Evolutionary conservation across 2,888 invertebrate species (phyloP).

Genomic region (Plagodis dolabraria): DNA sequence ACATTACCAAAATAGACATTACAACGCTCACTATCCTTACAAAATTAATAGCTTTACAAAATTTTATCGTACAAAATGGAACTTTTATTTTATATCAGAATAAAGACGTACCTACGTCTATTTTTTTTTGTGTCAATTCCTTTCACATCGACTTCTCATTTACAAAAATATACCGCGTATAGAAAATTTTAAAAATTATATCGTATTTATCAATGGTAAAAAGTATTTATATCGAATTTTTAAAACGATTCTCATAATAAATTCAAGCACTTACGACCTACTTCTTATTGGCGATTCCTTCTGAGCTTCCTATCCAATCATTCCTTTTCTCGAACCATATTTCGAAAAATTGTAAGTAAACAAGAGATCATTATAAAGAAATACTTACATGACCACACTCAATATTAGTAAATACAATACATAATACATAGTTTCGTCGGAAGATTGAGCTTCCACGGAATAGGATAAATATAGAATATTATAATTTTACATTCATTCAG

Average conservation of each 20-base stretch:
- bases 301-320: slow-evolving; percentile 66
- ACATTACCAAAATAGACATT: slow-evolving; percentile 79
- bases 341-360: slow-evolving; percentile 82
- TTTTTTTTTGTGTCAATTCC: slow-evolving; percentile 79
- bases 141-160: slow-evolving; percentile 73
- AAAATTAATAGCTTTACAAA: slow-evolving; percentile 71
- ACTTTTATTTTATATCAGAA: slow-evolving; percentile 68
- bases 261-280: slow-evolving; percentile 76
- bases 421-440: slow-evolving; percentile 51
- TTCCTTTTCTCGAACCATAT: slow-evolving; percentile 58
- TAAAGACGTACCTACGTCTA: slow-evolving; percentile 55
- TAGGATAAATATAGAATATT: slow-evolving; percentile 60
- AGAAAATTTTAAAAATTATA: slow-evolving; percentile 65
- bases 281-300: slow-evolving; percentile 76
- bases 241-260: slow-evolving; percentile 68
- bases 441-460: slow-evolving; percentile 49
- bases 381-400: slow-evolving; percentile 71
- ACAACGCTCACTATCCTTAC: slow-evolving; percentile 79
- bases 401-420: slow-evolving; percentile 56
- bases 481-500: slow-evolving; percentile 66
- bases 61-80: slow-evolving; percentile 74
- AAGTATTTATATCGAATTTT: slow-evolving; percentile 63
- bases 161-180: slow-evolving; percentile 82
- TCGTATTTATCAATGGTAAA: slow-evolving; percentile 64
- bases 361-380: slow-evolving; percentile 74